Evolutionary conservation across 64 coral and sea anemone species (phyloP).

Genomic region (Dendronephthya gigantea): DNA sequence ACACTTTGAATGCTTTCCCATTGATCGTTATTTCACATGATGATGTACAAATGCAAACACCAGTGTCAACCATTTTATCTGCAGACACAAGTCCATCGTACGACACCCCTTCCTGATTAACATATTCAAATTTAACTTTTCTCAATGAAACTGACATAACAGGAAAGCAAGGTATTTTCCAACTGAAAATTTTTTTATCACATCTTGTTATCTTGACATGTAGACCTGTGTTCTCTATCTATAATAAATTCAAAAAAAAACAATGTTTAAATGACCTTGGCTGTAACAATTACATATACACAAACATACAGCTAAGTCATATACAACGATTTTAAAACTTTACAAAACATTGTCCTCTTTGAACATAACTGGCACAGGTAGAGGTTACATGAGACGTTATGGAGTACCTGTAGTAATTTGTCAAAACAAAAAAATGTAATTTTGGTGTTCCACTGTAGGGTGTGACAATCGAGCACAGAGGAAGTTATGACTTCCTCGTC

Average conservation of each 20-base stretch:
- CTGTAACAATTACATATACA: too few relatives aligned
- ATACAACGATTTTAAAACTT: too few relatives aligned
- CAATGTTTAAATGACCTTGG: too few relatives aligned
- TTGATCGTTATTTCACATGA: not conserved
- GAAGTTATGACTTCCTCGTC: too few relatives aligned
- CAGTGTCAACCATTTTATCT: slow-evolving; percentile 9
- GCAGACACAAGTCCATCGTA: not conserved
- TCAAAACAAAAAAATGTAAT: too few relatives aligned
- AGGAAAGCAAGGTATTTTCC: slow-evolving; percentile 12
- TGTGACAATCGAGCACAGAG: too few relatives aligned
- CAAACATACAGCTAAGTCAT: too few relatives aligned
- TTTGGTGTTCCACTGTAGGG: too few relatives aligned
- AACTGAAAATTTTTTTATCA: slow-evolving; percentile 18
- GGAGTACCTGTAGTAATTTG: too few relatives aligned
- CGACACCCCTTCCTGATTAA: not conserved
- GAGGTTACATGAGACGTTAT: too few relatives aligned
- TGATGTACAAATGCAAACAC: slow-evolving; percentile 1
- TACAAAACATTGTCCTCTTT: too few relatives aligned
- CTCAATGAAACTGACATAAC: slow-evolving; percentile 4
- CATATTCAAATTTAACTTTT: slow-evolving; percentile 20
- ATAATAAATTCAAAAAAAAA: not conserved
- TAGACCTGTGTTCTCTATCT: not conserved
- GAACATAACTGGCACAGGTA: too few relatives aligned
- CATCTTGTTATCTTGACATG: slow-evolving; percentile 13
- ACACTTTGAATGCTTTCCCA: not conserved